Percentiles rank a stretch among this genome's conserved stretches.
Conservation (phyloP, 1,140 invertebrate genomes). For the Coenobita brevimanus region DNA sequence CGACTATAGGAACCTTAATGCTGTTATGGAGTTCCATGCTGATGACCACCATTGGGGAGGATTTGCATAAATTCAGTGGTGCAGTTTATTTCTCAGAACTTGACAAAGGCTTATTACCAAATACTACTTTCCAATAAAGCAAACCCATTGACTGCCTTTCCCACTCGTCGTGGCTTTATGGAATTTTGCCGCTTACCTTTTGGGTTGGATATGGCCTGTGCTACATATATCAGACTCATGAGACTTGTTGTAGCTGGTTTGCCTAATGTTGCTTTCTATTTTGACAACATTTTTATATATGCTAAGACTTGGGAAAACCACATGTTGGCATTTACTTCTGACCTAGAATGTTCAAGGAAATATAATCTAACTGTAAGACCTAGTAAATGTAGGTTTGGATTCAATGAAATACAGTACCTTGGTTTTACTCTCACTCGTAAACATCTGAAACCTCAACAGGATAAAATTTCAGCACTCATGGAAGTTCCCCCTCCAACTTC, state of each 20-base stretch:
- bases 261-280: neutral
- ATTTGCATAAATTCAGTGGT: constrained; percentile 41
- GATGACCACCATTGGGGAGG: constrained; percentile 13
- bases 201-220: neutral
- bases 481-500: too few relatives aligned
- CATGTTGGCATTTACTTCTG: neutral
- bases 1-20: too few relatives aligned
- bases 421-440: neutral
- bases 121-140: neutral
- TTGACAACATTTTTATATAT: constrained; percentile 9
- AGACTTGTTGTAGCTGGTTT: neutral
- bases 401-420: too few relatives aligned
- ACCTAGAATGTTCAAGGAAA: neutral
- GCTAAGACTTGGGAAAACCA: neutral
- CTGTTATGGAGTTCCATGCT: too few relatives aligned
- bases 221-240: neutral
- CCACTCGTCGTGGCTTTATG: neutral
- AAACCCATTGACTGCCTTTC: neutral
- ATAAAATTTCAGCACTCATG: too few relatives aligned
- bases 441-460: too few relatives aligned
- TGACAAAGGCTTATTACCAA: neutral
- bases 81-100: constrained; percentile 22
- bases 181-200: neutral
- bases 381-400: too few relatives aligned
- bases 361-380: too few relatives aligned